Conservation (phyloP, 2,113 vertebrate species). For the Guaruba guarouba region DNA sequence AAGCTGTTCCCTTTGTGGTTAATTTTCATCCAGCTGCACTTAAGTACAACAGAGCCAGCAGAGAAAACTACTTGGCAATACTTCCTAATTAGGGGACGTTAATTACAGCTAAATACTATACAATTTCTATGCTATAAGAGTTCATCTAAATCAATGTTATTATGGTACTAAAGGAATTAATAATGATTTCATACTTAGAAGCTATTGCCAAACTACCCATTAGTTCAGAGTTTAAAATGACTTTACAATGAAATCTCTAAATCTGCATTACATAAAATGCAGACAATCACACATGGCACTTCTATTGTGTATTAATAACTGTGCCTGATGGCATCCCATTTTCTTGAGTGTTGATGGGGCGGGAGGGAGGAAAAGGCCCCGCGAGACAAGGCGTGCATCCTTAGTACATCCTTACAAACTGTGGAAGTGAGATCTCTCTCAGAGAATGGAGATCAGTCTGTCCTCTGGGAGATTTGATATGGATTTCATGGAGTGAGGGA, state of each 20-base stretch:
- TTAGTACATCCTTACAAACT: background rate
- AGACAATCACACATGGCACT: constrained; percentile 5
- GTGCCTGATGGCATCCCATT: background rate
- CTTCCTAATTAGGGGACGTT: constrained; percentile 78
- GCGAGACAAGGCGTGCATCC: background rate
- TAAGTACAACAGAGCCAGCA: constrained; percentile 75
- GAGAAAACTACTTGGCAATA: constrained; percentile 76
- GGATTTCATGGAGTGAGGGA: rapidly evolving
- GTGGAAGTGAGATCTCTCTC: background rate
- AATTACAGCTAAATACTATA: constrained; percentile 79
- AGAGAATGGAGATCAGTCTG: rapidly evolving
- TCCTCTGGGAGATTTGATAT: background rate
- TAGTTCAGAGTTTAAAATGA: constrained; percentile 67
- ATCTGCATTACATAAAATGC: background rate
- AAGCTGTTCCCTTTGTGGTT: constrained; percentile 80
- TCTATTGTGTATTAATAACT: background rate
- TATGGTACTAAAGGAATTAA: constrained; percentile 75
- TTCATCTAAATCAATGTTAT: constrained; percentile 80
- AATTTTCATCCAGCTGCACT: constrained; percentile 79
- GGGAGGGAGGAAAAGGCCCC: background rate
- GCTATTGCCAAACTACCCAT: constrained; percentile 72
- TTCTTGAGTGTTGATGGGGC: background rate
- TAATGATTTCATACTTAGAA: constrained; percentile 71
- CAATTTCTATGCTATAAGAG: constrained; percentile 73
- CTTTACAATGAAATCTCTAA: constrained; percentile 39